phyloP scores from a whole-genome alignment of 2,888 invertebrate species.

The Oeneis ivallda region DNA sequence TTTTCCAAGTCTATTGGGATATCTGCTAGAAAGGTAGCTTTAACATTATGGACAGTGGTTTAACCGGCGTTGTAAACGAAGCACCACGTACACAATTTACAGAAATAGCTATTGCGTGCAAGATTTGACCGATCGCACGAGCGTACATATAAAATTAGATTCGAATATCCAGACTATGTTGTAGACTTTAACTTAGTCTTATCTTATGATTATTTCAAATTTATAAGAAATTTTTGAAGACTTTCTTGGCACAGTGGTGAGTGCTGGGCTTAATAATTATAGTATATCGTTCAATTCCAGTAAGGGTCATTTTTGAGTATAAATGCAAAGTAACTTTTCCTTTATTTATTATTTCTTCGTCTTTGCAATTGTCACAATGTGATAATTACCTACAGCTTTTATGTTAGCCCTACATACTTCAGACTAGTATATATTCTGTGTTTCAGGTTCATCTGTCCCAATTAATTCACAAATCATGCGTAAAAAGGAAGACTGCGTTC shows the following conservation, averaged over 20 bases:
- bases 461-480: neutral
- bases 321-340: too few relatives aligned
- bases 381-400: too few relatives aligned
- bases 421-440: too few relatives aligned
- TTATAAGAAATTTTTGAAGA: too few relatives aligned
- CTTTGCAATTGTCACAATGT: too few relatives aligned
- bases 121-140: constrained; percentile 53
- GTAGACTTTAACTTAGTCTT: constrained; percentile 8
- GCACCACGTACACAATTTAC: constrained; percentile 53
- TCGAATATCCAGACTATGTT: constrained; percentile 29
- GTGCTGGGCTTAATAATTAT: too few relatives aligned
- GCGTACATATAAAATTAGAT: constrained; percentile 49
- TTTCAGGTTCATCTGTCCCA: neutral
- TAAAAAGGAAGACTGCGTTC: constrained; percentile 3
- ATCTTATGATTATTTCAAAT: neutral
- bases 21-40: neutral
- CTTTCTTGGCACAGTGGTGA: too few relatives aligned
- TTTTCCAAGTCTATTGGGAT: too few relatives aligned
- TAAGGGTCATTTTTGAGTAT: too few relatives aligned
- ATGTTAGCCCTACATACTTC: too few relatives aligned
- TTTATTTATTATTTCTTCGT: too few relatives aligned
- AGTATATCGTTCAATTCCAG: too few relatives aligned
- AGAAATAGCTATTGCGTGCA: constrained; percentile 53
- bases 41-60: neutral
- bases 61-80: constrained; percentile 40